Base-by-base conservation (phyloP, 2,113 vertebrate genomes). In the Morone saxatilis region DNA sequence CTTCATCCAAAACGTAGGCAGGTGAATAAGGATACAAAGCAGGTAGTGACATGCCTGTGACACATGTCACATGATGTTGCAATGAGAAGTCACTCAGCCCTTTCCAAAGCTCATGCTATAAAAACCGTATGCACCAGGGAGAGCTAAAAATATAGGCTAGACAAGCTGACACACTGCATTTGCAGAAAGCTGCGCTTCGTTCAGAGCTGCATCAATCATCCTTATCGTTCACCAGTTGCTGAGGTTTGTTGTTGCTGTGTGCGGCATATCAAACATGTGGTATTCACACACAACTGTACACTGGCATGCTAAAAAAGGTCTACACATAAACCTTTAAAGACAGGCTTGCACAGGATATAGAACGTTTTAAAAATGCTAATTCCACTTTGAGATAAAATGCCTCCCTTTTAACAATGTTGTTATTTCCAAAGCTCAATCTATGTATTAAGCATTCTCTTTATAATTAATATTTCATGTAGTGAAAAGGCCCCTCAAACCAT, bases 81-180 rank as follows among this genome's bases (percentile, higher is more conserved):
- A 76, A 72, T 69, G 74, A 87, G 48, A 89, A 90, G 84, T 74
- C 86, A 85, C 73, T 82, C 76, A 83, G 85, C 81, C 85, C 83
- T 68, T 63, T 88, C 86, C 53, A 70, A 77, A 86, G 82, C 90
- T 70, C 50, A 11, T 47, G 77, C 88, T 92, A 90, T 85, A 89
- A 92, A 92, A 92, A 88, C 60, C 38, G 4, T 47, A 76, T 89
- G 75, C 91, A 87, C 87, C 66, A 84, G 90, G 87, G 89, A 92
- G 78, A 66, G 74, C 85, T 90, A 89, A 91, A 92, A 91, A 93
- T 93, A 93, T 67, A 50, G 81, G 38, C 76, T 80, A 91, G 91
- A 93, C 90, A 80, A 92, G 92, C 90, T 93, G 90, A 92, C 90
- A 91, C 76, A 66, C 87, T 82, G 84, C 88, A 71, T 89, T 92